phyloP scores from a whole-genome alignment of 2,797 vertebrate species.

The Ctenosaura bakeri region DNA sequence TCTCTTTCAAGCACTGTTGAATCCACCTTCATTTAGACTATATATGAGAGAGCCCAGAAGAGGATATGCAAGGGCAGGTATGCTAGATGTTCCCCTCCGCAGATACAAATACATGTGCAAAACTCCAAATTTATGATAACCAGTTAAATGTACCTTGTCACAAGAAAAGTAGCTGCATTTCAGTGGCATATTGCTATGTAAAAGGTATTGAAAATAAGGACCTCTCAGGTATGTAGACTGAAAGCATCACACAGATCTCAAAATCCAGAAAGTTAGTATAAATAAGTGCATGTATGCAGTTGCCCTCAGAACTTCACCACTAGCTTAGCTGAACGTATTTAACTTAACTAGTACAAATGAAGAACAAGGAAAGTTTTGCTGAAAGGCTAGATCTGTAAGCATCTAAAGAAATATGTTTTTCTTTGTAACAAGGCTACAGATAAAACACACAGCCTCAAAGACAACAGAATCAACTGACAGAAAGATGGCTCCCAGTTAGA shows the following conservation, averaged over 20 bases:
- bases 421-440: background rate
- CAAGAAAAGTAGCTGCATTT: background rate
- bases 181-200: background rate
- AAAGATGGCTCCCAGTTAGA: background rate
- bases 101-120: constrained; percentile 8
- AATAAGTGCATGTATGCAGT: background rate
- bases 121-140: background rate
- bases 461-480: background rate
- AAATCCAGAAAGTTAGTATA: background rate
- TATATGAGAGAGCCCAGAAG: background rate
- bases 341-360: background rate
- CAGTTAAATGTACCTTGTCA: background rate
- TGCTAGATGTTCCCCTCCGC: background rate
- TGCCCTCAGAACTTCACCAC: background rate
- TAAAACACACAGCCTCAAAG: background rate
- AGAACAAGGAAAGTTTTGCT: background rate
- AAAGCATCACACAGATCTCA: background rate
- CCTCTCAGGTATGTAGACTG: background rate
- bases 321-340: background rate
- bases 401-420: constrained; percentile 1
- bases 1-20: constrained; percentile 11
- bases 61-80: background rate
- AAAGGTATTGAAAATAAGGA: background rate
- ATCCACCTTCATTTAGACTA: background rate
- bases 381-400: background rate